phyloP scores from a whole-genome alignment of 2,113 vertebrate genomes.

The Regulus satrapa region DNA sequence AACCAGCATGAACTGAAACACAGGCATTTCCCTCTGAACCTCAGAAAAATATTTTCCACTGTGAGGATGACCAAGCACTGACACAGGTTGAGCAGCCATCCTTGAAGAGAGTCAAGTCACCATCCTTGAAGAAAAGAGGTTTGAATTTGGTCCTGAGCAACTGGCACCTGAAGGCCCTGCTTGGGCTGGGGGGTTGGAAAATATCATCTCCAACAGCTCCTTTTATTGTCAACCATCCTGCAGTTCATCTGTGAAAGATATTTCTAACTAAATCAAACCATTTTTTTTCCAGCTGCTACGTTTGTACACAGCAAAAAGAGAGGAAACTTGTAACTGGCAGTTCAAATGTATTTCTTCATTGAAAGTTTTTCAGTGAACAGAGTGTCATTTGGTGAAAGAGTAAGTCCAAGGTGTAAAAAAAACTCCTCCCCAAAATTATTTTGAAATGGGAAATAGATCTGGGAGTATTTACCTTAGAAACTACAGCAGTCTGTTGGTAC shows the following conservation, averaged over 20 bases:
- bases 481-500: neutral
- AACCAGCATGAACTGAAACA: neutral
- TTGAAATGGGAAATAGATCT: neutral
- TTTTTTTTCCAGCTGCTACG: neutral
- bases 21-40: neutral
- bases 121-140: neutral
- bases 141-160: neutral
- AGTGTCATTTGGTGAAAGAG: neutral
- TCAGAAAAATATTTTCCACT: neutral
- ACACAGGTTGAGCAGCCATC: neutral
- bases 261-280: neutral
- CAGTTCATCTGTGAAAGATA: neutral
- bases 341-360: neutral
- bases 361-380: neutral
- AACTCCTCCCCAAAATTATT: neutral
- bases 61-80: neutral
- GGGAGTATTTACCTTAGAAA: neutral
- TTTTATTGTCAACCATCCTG: neutral
- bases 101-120: no score
- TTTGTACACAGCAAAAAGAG: neutral
- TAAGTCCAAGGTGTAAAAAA: neutral
- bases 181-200: neutral
- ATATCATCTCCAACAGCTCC: neutral
- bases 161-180: neutral
- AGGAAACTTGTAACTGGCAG: neutral